Conservation (phyloP, 1,140 invertebrate genomes). For the Oncopodura yosiiana region DNA sequence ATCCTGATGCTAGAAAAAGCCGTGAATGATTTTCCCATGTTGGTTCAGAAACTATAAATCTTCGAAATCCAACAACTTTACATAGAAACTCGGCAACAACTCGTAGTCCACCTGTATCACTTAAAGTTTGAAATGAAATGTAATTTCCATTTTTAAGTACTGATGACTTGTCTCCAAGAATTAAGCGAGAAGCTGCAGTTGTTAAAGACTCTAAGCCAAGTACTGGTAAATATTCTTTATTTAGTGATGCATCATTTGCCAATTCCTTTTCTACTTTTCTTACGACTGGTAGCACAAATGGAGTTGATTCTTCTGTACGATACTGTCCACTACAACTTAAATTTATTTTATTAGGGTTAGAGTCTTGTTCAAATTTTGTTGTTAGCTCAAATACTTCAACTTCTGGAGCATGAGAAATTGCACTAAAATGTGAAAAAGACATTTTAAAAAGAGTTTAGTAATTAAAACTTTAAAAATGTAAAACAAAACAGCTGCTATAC, state of each 20-base stretch:
- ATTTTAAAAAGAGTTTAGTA: too few relatives aligned
- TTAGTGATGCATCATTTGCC: conserved; percentile 67
- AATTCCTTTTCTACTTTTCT: conserved; percentile 78
- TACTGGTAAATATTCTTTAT: conserved; percentile 94
- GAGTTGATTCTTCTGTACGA: conserved; percentile 81
- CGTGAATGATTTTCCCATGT: conserved; percentile 95
- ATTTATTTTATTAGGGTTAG: too few relatives aligned
- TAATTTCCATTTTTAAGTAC: conserved; percentile 66
- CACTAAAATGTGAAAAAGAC: too few relatives aligned
- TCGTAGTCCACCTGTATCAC: conserved; percentile 84
- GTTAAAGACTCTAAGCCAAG: conserved; percentile 76
- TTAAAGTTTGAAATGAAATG: conserved; percentile 80
- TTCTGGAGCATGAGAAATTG: too few relatives aligned
- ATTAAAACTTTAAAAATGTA: too few relatives aligned
- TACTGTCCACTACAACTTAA: too few relatives aligned
- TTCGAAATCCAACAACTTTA: conserved; percentile 59
- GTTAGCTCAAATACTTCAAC: too few relatives aligned
- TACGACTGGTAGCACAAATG: conserved; percentile 96
- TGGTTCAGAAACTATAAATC: conserved; percentile 82
- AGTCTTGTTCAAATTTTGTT: too few relatives aligned
- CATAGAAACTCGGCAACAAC: conserved; percentile 82
- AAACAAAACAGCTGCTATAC: too few relatives aligned
- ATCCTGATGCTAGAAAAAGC: conserved; percentile 79
- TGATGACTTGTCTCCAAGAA: conserved; percentile 68
- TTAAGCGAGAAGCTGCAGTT: conserved; percentile 63